Evolutionary conservation across 2,113 vertebrate species (phyloP), one percentile per base, ranked within the genome.

Genomic region (Cygnus buccinator): DNA sequence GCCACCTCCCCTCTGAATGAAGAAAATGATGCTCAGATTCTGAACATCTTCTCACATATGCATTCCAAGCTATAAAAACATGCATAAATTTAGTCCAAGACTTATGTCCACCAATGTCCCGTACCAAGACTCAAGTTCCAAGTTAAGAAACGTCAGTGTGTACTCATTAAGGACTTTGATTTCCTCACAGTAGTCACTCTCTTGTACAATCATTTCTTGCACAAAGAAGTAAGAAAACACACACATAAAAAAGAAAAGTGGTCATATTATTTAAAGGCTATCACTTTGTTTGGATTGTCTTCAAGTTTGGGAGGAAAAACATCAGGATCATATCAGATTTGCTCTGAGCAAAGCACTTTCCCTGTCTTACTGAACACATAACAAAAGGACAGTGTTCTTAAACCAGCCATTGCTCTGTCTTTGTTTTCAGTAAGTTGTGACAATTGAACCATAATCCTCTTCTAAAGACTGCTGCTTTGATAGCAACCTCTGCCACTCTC

Each of bases 401-500:
- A 66, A 94, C 54, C 81, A 87, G 15, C 59, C 22, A 61, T 23
- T 75, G 65, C 16, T 82, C 89, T 84, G 52, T 35, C 59, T 90
- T 54, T 84, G 37, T 92, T 93, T 97, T 91, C 90, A 73, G 61
- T 85, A 91, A 77, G 48, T 67, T 90, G 54, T 84, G 48, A 94
- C 76, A 94, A 92, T 62, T 1, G 3, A 95, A 94, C 75, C 55
- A 75, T 62, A 91, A 87, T 58, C 66, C 70, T 37, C 68, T 96
- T 90, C 87, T 84, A 84, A 94, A 94, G 84, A 76, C 78, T 95
- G 22, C 33, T 82, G 72, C 33, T 90, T 61, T 44, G 54, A 93
- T 48, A 96, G 75, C 72, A 87, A 93, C 77, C 59, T 84, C 78
- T 92, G 84, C 91, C 96, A 90, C 72, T 86, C 77, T 92, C 62